Evolutionary conservation across 2,888 invertebrate species (phyloP), one percentile per base, ranked within the genome.

Genomic region (Dolomedes plantarius): DNA sequence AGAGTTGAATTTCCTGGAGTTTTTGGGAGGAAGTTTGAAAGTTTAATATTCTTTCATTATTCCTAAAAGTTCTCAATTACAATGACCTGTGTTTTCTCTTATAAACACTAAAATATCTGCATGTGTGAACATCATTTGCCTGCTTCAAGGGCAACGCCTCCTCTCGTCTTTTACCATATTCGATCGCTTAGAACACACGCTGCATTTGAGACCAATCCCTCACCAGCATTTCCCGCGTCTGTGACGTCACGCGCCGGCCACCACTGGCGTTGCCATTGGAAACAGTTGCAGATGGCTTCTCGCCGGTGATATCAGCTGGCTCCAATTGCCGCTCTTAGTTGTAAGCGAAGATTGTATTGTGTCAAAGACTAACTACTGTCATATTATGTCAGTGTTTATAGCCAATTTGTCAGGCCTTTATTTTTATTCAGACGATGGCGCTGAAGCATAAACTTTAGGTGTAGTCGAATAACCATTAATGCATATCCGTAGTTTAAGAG

Each of bases 241-340:
- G 56, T 85, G 83, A 85, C 83, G 83, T 85, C 83, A 85, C 56
- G 7, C 31, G 68, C 73, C 77, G 83, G 77, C 83, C 83, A 85
- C 83, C 83, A 83, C 83, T 50, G 67, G 83, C 83, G 83, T 83
- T 83, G 77, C 83, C 83, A 85, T 85, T 85, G 83, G 83, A 85
- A 85, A 85, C 83, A 85, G 83, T 85, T 80, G 83, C 83, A 85
- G 83, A 85, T 85, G 83, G 83, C 77, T 77, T 75, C 72, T 69
- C 65, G 76, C 76, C 83, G 83, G 56, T 29, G 56, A 23, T 85
- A 73, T 85, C 83, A 85, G 83, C 83, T 85, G 83, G 62, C 36
- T 50, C 69, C 56, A 28, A 50, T 56, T 65, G 65, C 41, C 31
- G 83, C 75, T 72, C 16, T 32, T 2, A 0, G 29, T 9, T 74